Evolutionary conservation across 2,797 vertebrate genomes (phyloP), one percentile per base, ranked within the genome.

Genomic region (Sorex maritimensis): DNA sequence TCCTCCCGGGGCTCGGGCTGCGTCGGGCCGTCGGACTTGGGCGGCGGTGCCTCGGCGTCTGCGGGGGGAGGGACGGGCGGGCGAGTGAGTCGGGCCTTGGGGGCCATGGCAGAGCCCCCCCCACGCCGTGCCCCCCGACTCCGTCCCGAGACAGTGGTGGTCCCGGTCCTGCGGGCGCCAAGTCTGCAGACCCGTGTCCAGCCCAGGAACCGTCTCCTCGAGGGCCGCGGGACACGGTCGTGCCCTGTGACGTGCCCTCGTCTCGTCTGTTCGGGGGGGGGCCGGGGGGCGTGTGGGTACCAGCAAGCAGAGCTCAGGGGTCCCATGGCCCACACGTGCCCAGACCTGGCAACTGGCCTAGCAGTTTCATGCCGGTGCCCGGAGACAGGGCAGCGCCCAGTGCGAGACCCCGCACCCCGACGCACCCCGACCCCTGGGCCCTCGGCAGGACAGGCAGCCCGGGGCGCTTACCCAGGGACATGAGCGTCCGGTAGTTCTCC

Each of bases 381-480:
- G 1, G 30, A 13, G 23, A 55, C 52, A 55, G 13, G 13, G 52
- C 52, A 44, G 41, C 41, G 41, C 41, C 41, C 41, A 7, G 41
- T 44, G 41, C 34, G 41, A 44, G 7, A 4, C 41, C 41, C 41
- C 41, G 41, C 41, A 44, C 41, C 41, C 41, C 7, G 5, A 7
- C 5, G 65, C 24, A 12, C 26, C 65, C 11, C n/a, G n/a, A n/a
- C n/a, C n/a, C n/a, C n/a, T n/a, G n/a, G n/a, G 28, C n/a, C 24
- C 24, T 10, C 65, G 6, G 3, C n/a, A n/a, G n/a, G n/a, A n/a
- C n/a, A 28, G 65, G 24, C 65, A 10, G 24, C n/a, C n/a, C n/a
- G n/a, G n/a, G 30, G 2, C 69, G 12, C 98, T 98, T 95, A 98
- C 98, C 98, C 82, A 98, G 90, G 19, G 98, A 98, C 94, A 98